phyloP scores from a whole-genome alignment of 2,797 vertebrate genomes.

The Mus spretus region DNA sequence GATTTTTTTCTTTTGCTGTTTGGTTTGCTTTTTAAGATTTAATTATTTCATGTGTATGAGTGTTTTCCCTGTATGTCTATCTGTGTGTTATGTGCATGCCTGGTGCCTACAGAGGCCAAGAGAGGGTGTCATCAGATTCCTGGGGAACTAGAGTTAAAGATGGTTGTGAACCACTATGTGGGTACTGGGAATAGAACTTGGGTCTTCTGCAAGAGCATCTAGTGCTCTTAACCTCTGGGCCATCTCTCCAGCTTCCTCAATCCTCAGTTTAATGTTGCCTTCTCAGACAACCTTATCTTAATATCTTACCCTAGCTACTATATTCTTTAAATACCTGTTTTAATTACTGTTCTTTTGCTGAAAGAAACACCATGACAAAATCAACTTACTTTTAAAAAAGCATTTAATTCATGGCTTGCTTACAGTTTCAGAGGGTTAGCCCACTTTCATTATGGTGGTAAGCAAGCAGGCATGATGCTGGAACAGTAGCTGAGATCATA shows the following conservation, averaged over 20 bases:
- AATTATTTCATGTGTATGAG: background rate
- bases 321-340: background rate
- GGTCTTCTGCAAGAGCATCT: background rate
- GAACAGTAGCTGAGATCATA: background rate
- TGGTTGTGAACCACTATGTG: background rate
- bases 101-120: background rate
- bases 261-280: background rate
- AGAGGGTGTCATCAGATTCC: background rate
- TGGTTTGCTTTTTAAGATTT: background rate
- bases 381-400: background rate
- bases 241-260: background rate
- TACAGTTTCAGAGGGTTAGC: background rate
- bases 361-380: background rate
- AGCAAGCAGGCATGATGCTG: background rate
- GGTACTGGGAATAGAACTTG: no score
- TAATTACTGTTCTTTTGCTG: background rate
- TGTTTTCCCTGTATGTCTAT: background rate
- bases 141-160: background rate
- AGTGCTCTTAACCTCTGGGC: background rate
- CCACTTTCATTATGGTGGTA: background rate
- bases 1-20: background rate
- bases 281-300: background rate
- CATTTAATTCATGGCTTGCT: background rate
- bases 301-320: background rate
- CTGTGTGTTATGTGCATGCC: background rate